A percentile compares a stretch with the other conserved stretches of the same genome.
Conservation (phyloP, 2,888 invertebrate species). For the Dryobotodes eremita region DNA sequence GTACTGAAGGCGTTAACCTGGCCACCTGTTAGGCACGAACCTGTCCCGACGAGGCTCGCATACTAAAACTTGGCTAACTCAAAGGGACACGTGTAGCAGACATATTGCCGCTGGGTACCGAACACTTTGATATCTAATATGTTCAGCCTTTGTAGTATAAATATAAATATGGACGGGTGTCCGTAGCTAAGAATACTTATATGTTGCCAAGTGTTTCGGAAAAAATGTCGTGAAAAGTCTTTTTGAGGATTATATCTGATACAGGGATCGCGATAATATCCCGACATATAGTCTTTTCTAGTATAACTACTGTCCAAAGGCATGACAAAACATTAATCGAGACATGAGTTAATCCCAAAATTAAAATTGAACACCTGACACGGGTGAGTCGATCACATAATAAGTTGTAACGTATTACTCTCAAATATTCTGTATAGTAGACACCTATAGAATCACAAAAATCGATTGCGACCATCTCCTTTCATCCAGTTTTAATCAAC, state of each 20-base stretch:
- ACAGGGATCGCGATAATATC: not conserved
- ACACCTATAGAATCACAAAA: constrained; percentile 10
- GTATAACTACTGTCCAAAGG: not conserved
- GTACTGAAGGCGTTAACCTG: constrained; percentile 32
- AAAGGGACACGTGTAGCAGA: constrained; percentile 36
- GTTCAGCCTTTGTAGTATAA: constrained; percentile 39
- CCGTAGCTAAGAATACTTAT: constrained; percentile 13
- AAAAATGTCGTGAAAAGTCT: not conserved
- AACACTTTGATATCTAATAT: constrained; percentile 32
- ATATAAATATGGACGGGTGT: constrained; percentile 23
- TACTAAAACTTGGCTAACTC: constrained; percentile 49
- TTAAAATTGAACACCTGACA: not conserved
- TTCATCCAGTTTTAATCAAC: constrained; percentile 54
- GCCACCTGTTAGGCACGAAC: constrained; percentile 41
- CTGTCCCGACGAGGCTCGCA: constrained; percentile 38
- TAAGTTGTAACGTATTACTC: not conserved
- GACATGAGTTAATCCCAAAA: not conserved
- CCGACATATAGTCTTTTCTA: not conserved
- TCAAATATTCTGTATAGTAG: not conserved
- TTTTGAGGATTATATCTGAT: constrained; percentile 8
- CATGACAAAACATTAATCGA: not conserved
- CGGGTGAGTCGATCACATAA: not conserved
- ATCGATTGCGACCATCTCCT: constrained; percentile 29
- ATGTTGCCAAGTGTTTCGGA: constrained; percentile 1
- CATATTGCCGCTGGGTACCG: constrained; percentile 37